Evolutionary conservation across 2,888 invertebrate genomes (phyloP).

Genomic region (Microdon myrmicae): DNA sequence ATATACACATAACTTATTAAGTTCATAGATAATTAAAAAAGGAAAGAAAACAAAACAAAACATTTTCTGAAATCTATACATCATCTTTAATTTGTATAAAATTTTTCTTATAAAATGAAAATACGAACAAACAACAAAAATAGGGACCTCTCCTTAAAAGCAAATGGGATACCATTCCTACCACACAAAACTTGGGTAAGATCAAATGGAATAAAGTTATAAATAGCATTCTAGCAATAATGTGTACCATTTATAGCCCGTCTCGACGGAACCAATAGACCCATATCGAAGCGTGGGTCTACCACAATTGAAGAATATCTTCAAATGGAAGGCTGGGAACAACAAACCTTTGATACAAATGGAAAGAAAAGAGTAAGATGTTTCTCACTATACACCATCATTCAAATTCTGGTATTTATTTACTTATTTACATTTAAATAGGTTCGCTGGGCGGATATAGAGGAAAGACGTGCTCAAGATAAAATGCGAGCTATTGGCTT

Average conservation of each 20-base stretch:
- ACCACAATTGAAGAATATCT: slow-evolving; percentile 93
- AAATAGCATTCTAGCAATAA: neutral
- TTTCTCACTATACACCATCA: neutral
- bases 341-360: slow-evolving; percentile 70
- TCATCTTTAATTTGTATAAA: slow-evolving; percentile 10
- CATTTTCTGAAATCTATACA: too few species aligned
- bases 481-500: slow-evolving; percentile 96
- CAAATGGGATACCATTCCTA: slow-evolving; percentile 91
- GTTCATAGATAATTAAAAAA: too few species aligned
- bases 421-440: slow-evolving; percentile 62
- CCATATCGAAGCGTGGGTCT: slow-evolving; percentile 69
- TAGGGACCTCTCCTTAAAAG: slow-evolving; percentile 69
- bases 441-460: slow-evolving; percentile 98
- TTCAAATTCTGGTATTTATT: neutral
- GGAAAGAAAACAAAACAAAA: too few species aligned
- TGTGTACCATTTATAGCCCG: slow-evolving; percentile 77
- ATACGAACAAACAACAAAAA: slow-evolving; percentile 42
- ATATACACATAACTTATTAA: too few species aligned
- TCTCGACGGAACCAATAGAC: slow-evolving; percentile 88
- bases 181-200: slow-evolving; percentile 85
- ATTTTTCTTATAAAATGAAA: slow-evolving; percentile 36
- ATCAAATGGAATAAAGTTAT: slow-evolving; percentile 55
- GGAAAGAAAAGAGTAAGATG: slow-evolving; percentile 89
- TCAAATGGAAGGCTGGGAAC: slow-evolving; percentile 80
- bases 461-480: slow-evolving; percentile 90